Base-by-base conservation (phyloP, 1,140 invertebrate genomes). In the Lysiphlebus fabarum region DNA sequence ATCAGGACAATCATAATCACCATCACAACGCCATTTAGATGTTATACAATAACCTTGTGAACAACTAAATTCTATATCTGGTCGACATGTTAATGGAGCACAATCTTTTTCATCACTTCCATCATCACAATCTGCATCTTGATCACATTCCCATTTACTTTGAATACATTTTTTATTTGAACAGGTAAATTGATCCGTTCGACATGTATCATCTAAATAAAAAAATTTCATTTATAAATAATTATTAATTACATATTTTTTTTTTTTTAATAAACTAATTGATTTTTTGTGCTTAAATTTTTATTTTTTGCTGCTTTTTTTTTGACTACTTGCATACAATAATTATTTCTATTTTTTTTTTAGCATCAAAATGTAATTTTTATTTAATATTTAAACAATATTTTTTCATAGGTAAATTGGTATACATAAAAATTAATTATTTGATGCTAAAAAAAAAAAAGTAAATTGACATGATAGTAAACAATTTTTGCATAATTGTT, bases 131-230 rank as follows among this genome's bases (percentile, higher is more conserved):
- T 96, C 93, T 65, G 92, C 84, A 68, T 93, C 90, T 33, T 86
- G 83, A 76, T 97, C 93, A 73, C 94, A 97, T 7, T 89, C 84
- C 92, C 92, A 96, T 6, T 85, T 80, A 62, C 86, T 83, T 67
- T 92, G 91, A 61, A 96, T 93, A 72, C 93, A 96, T 61, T 90
- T 88, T 9, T 92, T 91, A 68, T 93, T 92, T 43, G 83, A 85
- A 77, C 93, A 96, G 3, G 91, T 93, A 71, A 93, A 95, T 73
- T 95, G 90, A 70, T 94, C 91, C 14, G 90, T 85, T 56, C 91
- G 85, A 73, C 91, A 94, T 1, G 90, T 92, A 68, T 90, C 88
- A 82, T 92, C 90, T 92, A 71, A 51, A 56, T 7, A 49, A 56
- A 17, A 10, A 6, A 37, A 56, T 55, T 7, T 26, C 7, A 38